A percentile compares a stretch with the other conserved stretches of the same genome.
Conservation (phyloP, 1,140 invertebrate species). For the Pollicipes pollicipes region DNA sequence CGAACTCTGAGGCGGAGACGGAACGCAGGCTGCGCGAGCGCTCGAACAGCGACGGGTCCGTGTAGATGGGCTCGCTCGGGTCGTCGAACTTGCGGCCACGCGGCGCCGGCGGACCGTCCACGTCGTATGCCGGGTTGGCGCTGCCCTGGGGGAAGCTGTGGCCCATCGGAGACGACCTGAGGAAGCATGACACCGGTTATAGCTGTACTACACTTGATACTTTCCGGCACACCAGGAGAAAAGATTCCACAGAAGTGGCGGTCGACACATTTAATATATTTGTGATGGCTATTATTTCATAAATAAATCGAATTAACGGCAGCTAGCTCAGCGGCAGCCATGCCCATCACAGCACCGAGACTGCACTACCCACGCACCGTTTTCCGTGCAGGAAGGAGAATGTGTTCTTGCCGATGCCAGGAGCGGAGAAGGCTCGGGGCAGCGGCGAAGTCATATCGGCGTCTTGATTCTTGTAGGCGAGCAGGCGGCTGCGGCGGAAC, state of each 20-base stretch:
- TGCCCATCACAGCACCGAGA: too few relatives aligned
- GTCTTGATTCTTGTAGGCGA: constrained; percentile 4
- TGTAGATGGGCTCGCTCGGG: constrained; percentile 81
- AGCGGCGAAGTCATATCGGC: not conserved
- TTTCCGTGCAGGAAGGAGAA: constrained; percentile 4
- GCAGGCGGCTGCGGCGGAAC: constrained; percentile 25
- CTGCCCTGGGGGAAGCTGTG: not conserved
- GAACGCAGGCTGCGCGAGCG: constrained; percentile 31
- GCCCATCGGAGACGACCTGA: not conserved
- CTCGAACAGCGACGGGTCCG: constrained; percentile 76
- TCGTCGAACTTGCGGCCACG: constrained; percentile 40
- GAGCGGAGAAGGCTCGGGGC: not conserved
- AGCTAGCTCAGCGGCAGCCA: too few relatives aligned
- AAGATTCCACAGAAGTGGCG: too few relatives aligned
- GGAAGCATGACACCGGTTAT: too few relatives aligned
- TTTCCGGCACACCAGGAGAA: too few relatives aligned
- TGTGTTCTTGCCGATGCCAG: not conserved
- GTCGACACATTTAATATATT: too few relatives aligned
- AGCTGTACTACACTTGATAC: too few relatives aligned
- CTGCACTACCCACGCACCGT: constrained; percentile 12
- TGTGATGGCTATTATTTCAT: too few relatives aligned
- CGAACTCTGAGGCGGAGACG: not conserved
- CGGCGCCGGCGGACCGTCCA: not conserved
- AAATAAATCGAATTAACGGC: too few relatives aligned
- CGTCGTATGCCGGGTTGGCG: not conserved